phyloP scores from a whole-genome alignment of 2,797 vertebrate genomes.

The Sciaenops ocellatus region DNA sequence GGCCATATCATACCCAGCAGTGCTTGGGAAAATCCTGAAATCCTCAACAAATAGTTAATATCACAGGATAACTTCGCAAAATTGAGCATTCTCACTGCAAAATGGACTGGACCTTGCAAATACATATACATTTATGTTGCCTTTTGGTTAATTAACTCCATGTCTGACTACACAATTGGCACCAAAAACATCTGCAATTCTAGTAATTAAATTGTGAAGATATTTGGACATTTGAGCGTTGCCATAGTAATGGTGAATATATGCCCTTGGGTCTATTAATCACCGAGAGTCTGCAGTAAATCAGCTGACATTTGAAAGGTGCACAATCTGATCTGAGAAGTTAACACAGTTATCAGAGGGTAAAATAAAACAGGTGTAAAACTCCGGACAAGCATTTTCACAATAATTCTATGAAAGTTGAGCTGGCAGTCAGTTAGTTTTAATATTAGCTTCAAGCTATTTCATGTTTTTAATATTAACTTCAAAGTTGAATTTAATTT shows the following conservation, averaged over 20 bases:
- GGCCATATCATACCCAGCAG: background rate
- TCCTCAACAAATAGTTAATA: background rate
- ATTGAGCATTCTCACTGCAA: too few relatives aligned
- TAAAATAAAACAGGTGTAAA: constrained; percentile 13
- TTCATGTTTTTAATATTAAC: constrained; percentile 4
- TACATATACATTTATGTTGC: background rate
- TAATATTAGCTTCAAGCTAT: constrained; percentile 9
- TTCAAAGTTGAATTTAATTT: constrained; percentile 25
- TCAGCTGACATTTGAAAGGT: constrained; percentile 6
- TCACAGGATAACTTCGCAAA: background rate
- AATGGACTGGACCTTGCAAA: background rate
- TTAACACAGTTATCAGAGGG: constrained; percentile 1
- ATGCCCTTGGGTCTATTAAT: background rate
- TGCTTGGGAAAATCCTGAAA: background rate
- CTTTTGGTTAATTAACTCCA: background rate
- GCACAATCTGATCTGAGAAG: constrained; percentile 12
- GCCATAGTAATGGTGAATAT: constrained; percentile 11
- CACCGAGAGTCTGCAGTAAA: background rate
- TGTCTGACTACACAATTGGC: background rate
- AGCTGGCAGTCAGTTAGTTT: background rate
- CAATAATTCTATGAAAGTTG: background rate
- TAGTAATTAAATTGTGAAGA: background rate
- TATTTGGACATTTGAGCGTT: constrained; percentile 10
- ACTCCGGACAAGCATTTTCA: background rate
- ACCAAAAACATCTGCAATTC: background rate